phyloP scores from a whole-genome alignment of 2,113 vertebrate species.

The Saguinus midas region DNA sequence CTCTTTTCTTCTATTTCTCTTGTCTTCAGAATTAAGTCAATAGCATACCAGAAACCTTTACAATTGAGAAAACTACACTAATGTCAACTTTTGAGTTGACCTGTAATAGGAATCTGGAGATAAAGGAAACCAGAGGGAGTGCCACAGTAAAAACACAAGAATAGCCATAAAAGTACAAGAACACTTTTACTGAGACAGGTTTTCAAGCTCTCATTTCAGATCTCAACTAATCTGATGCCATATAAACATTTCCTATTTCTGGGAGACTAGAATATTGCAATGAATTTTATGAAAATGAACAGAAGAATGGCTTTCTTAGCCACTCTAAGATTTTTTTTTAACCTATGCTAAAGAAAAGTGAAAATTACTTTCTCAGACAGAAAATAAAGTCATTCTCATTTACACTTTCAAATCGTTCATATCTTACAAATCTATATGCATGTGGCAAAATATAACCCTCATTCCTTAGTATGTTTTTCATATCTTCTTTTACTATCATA shows the following conservation, averaged over 20 bases:
- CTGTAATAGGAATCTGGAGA: neutral
- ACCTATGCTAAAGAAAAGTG: neutral
- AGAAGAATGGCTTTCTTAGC: neutral
- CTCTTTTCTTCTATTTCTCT: neutral
- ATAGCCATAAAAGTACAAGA: neutral
- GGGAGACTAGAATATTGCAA: neutral
- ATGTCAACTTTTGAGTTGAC: neutral
- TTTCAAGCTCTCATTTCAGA: neutral
- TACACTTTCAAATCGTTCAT: neutral
- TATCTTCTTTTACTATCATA: neutral
- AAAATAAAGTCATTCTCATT: neutral
- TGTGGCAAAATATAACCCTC: neutral
- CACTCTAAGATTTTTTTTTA: neutral
- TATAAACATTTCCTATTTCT: neutral
- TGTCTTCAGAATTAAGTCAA: conserved; percentile 7
- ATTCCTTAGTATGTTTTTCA: neutral
- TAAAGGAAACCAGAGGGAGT: neutral
- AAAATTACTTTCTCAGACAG: neutral
- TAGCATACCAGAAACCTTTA: neutral
- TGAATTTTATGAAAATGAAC: neutral
- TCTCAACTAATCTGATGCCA: neutral
- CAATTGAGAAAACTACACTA: neutral
- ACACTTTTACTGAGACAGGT: neutral
- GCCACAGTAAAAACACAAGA: neutral
- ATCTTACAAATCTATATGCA: neutral